A percentile compares a stretch with the other conserved stretches of the same genome.
Conservation (phyloP, 2,888 invertebrate species). For the Dolichopus griseipennis region DNA sequence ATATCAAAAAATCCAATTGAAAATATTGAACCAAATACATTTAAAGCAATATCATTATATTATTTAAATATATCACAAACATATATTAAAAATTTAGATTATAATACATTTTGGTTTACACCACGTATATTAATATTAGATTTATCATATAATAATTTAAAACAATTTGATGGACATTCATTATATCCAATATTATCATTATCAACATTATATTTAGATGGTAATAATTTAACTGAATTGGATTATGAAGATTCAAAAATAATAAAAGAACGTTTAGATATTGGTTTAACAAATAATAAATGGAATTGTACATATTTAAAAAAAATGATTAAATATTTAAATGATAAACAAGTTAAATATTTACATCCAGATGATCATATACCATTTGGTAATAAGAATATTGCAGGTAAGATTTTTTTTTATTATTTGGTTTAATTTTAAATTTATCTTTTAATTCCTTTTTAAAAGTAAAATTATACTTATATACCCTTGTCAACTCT, state of each 20-base stretch:
- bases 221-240: constrained; percentile 10
- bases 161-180: not conserved
- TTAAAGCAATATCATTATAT: not conserved
- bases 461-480: too few relatives aligned
- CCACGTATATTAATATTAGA: not conserved
- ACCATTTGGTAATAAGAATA: constrained; percentile 4
- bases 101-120: not conserved
- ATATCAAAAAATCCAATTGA: constrained; percentile 6
- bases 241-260: constrained; percentile 1
- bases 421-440: too few relatives aligned
- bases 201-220: constrained; percentile 7
- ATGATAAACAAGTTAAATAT: not conserved
- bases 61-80: constrained; percentile 3
- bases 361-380: not conserved
- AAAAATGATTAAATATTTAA: constrained; percentile 10
- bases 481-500: too few relatives aligned
- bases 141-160: constrained; percentile 11
- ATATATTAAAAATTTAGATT: constrained; percentile 6
- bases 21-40: not conserved
- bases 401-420: not conserved
- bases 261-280: not conserved
- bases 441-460: too few relatives aligned
- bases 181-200: not conserved
- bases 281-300: constrained; percentile 3
- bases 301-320: constrained; percentile 11